A percentile compares a stretch with the other conserved stretches of the same genome.
These are phyloP conservation scores for Ladona fulva DNA, from an alignment of 1,140 invertebrate species.

Conservation along the genomic window DNA sequence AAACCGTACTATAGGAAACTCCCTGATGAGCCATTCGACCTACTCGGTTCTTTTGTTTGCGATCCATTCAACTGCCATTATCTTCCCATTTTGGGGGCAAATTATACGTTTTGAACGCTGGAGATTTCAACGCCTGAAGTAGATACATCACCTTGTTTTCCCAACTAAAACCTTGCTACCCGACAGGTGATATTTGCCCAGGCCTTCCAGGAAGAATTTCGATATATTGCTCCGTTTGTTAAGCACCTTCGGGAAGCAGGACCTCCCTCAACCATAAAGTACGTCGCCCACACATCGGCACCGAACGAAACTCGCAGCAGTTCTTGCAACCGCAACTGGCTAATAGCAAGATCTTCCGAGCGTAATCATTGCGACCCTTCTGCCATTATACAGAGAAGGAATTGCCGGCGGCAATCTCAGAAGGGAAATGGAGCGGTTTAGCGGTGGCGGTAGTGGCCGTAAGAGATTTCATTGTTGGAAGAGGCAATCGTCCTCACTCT, in stretches of 20 bases:
- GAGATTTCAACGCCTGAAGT: not conserved
- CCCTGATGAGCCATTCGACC: no score
- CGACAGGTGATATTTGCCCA: no score
- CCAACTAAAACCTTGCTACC: no score
- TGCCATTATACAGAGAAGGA: not conserved
- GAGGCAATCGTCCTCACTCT: not conserved
- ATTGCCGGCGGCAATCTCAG: not conserved
- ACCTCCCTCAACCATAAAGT: not conserved
- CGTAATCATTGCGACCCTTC: not conserved
- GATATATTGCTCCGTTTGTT: not conserved
- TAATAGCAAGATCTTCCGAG: not conserved
- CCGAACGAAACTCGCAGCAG: not conserved
- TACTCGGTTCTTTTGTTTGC: no score
- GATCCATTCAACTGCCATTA: no score
- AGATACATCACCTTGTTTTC: no score
- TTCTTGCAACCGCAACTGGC: not conserved
- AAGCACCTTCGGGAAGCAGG: not conserved
- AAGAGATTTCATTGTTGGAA: not conserved
- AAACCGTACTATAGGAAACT: no score
- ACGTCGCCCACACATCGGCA: not conserved
- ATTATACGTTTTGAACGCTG: no score
- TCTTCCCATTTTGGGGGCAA: no score
- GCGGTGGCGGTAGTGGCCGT: not conserved
- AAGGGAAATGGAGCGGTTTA: not conserved
- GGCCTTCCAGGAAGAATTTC: not conserved